Percentiles rank a stretch among this genome's conserved stretches.
Evolutionary conservation across 2,888 invertebrate genomes (phyloP).

Genomic region (Tipula unca): DNA sequence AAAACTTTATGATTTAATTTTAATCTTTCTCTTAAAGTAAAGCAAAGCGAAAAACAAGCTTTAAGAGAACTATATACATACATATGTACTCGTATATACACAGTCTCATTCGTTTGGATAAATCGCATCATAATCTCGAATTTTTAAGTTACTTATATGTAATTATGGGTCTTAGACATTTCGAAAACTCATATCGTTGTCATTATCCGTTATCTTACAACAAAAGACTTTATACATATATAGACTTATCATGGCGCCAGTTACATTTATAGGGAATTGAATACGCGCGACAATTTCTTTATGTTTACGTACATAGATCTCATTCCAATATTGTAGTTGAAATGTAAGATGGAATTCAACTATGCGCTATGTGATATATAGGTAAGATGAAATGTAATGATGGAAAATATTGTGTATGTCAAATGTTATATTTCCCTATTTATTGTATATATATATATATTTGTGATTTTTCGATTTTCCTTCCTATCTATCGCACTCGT

Average conservation of each 20-base stretch:
- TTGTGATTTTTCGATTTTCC: slow-evolving; percentile 15
- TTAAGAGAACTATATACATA: background rate
- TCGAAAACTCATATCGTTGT: background rate
- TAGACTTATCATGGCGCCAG: background rate
- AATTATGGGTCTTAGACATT: background rate
- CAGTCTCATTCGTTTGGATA: background rate
- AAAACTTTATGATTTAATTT: background rate
- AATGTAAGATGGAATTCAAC: background rate
- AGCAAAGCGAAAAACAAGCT: background rate
- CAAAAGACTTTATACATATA: background rate
- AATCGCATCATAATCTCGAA: background rate
- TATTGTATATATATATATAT: no score
- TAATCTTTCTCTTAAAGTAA: background rate
- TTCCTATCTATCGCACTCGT: background rate
- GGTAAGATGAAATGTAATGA: background rate
- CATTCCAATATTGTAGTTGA: background rate
- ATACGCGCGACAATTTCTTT: background rate
- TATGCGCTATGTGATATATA: background rate
- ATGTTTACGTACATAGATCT: background rate
- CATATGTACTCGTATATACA: no score
- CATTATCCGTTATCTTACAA: background rate
- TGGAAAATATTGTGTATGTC: background rate
- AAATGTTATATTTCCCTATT: background rate
- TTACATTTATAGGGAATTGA: background rate
- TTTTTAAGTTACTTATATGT: background rate